Percentiles rank a stretch among this genome's conserved stretches.
Conservation (phyloP, 1,140 invertebrate species). For the Spodoptera frugiperda region DNA sequence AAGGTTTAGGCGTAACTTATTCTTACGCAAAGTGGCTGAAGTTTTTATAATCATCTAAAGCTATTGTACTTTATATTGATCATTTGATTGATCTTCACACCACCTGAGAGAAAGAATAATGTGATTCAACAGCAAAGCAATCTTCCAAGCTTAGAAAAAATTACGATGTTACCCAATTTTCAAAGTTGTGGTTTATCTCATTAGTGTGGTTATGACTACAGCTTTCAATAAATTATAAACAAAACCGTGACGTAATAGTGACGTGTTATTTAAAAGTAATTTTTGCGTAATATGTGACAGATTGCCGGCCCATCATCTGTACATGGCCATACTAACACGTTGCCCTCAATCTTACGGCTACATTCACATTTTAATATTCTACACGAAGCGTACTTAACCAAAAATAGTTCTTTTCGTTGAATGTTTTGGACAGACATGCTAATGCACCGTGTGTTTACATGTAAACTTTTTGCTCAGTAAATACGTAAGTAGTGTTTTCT, state of each 20-base stretch:
- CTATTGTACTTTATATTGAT: too few relatives aligned
- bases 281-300: slow-evolving; percentile 5
- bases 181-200: too few relatives aligned
- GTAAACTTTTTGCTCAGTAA: neutral
- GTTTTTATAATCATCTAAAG: too few relatives aligned
- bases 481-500: neutral
- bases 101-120: too few relatives aligned
- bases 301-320: slow-evolving; percentile 8
- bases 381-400: neutral
- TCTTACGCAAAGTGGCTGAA: too few relatives aligned
- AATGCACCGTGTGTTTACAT: neutral
- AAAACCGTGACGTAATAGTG: neutral
- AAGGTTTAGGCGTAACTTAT: too few relatives aligned
- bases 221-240: neutral
- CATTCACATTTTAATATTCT: slow-evolving; percentile 21
- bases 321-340: slow-evolving; percentile 4
- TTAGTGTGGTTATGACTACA: too few relatives aligned
- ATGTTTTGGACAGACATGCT: slow-evolving; percentile 3
- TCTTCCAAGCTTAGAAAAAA: too few relatives aligned
- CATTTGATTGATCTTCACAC: too few relatives aligned
- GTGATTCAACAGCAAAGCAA: too few relatives aligned
- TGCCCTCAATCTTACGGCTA: slow-evolving; percentile 16
- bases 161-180: too few relatives aligned
- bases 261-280: slow-evolving; percentile 19
- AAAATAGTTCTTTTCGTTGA: neutral